Percentiles rank a stretch among this genome's conserved stretches.
phyloP scores from a whole-genome alignment of 2,113 vertebrate species.

The Aptenodytes forsteri region DNA sequence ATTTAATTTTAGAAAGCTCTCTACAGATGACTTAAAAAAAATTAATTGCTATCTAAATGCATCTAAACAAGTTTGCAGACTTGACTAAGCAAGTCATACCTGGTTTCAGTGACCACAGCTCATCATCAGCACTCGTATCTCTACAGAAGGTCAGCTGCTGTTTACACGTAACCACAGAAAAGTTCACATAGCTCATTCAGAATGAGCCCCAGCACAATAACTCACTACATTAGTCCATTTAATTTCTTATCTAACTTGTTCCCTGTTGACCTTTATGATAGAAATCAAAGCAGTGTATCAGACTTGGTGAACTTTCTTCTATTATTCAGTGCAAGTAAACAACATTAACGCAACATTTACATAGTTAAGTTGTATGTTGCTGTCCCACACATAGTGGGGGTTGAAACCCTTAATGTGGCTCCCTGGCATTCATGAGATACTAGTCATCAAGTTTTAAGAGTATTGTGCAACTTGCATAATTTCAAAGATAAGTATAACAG shows the following conservation, averaged over 20 bases:
- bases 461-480: neutral
- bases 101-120: neutral
- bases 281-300: neutral
- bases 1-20: slow-evolving; percentile 14
- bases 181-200: neutral
- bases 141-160: slow-evolving; percentile 13
- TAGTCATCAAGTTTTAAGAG: neutral
- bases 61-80: neutral
- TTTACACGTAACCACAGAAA: neutral
- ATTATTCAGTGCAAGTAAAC: neutral
- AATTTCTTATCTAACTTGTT: slow-evolving; percentile 6
- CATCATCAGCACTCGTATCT: neutral
- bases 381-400: neutral
- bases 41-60: neutral
- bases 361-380: neutral
- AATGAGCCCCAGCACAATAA: neutral
- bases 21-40: neutral
- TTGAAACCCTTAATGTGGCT: slow-evolving; percentile 18
- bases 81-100: neutral
- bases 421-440: neutral
- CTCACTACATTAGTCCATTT: neutral
- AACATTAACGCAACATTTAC: slow-evolving; percentile 8
- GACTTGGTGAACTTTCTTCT: neutral
- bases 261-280: neutral
- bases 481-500: slow-evolving; percentile 11